Conservation (phyloP, 2,113 vertebrate species). For the Ctenomys sociabilis region DNA sequence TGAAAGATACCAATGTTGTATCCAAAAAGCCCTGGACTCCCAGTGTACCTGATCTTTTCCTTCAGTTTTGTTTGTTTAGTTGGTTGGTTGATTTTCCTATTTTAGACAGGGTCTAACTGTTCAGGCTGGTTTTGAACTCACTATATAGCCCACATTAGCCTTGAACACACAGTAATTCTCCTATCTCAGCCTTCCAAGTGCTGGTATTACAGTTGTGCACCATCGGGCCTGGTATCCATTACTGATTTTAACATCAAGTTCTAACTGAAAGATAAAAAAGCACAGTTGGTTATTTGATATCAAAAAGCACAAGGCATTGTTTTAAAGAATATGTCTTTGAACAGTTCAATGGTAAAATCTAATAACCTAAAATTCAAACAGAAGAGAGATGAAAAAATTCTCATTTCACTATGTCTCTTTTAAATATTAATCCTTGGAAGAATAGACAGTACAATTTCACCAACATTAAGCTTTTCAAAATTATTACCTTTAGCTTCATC, state of each 20-base stretch:
- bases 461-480: not conserved
- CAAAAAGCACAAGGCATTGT: not conserved
- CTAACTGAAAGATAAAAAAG: constrained; percentile 7
- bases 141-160: not conserved
- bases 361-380: not conserved
- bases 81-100: not conserved
- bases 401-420: not conserved
- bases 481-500: not conserved
- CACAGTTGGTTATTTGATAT: not conserved
- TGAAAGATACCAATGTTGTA: not conserved
- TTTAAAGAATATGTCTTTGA: not conserved
- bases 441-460: not conserved
- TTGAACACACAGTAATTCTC: not conserved
- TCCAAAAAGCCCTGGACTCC: not conserved
- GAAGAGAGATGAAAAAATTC: not conserved
- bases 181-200: not conserved
- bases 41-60: not conserved
- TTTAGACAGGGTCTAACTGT: not conserved
- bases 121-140: not conserved
- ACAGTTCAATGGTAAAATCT: not conserved
- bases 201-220: not conserved
- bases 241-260: not conserved
- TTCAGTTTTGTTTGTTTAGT: not conserved
- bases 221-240: not conserved
- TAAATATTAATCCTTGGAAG: not conserved